Evolutionary conservation across 2,113 vertebrate genomes (phyloP), one percentile per base, ranked within the genome.

Genomic region (Sitta europaea): DNA sequence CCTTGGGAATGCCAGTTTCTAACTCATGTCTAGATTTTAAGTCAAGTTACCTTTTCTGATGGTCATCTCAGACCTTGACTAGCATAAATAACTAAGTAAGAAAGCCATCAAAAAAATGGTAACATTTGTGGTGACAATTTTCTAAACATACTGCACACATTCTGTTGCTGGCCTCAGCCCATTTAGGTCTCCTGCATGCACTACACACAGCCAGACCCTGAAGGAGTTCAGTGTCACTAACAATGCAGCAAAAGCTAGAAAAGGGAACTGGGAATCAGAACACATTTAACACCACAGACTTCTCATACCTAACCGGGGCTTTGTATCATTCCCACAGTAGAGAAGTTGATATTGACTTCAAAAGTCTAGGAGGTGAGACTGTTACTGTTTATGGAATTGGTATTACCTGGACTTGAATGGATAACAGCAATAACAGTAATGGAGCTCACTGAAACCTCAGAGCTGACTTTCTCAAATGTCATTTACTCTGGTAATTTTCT

Each of bases 191-290:
- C 58, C 50, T 24, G n/a, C 13, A 61, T 4, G 16, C n/a, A 48
- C 24, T n/a, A 28, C 4, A 68, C 31, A 47, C 31, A 86, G 35
- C 3, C 50, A 90, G 53, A 78, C 10, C 24, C 36, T 3, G 5
- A 62, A 74, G 25, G 24, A 75, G 12, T 51, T 77, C 55, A 50
- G 35, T 20, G 35, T 47, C 63, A 73, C 42, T 28, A 51, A 65
- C 16, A 14, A 33, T 11, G 10, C 4, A 86, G 66, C 0, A 0
- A 42, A 53, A 83, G 3, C 10, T 67, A 48, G 38, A 63, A 62
- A 74, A 36, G 43, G 33, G 55, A 92, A 58, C 14, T 13, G n/a
- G 38, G 28, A 91, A 78, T 22, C 38, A 59, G 53, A 88, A 66
- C 31, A 62, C 17, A 47, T 23, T 50, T 71, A 79, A 23, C 18